Percentiles rank a stretch among this genome's conserved stretches.
Evolutionary conservation across 2,797 vertebrate species (phyloP).

Genomic region (Gambusia yucatana): DNA sequence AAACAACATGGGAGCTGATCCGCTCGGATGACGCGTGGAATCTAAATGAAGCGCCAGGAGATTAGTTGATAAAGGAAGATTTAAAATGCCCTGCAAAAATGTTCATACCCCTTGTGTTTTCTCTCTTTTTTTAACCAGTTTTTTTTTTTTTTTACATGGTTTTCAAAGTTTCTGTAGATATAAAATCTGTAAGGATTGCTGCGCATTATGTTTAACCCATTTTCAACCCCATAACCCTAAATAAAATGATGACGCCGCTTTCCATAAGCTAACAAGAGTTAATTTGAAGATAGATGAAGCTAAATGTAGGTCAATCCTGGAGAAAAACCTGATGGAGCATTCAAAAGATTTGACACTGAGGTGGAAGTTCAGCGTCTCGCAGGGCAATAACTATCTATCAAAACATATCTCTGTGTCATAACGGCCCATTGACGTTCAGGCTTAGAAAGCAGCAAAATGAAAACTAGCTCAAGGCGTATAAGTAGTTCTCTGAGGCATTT

Average conservation of each 20-base stretch:
- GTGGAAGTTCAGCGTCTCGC: not conserved
- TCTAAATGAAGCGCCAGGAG: constrained; percentile 17
- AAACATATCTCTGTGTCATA: not conserved
- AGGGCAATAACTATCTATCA: not conserved
- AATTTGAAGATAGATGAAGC: not conserved
- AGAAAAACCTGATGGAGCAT: not conserved
- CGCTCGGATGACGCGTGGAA: not conserved
- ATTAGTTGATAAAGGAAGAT: not conserved
- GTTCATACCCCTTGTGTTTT: not conserved
- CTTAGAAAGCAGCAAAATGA: not conserved
- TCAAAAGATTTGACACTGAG: not conserved
- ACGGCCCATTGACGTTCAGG: not conserved
- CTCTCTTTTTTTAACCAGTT: not conserved
- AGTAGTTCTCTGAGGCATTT: not conserved
- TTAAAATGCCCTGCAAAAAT: not conserved
- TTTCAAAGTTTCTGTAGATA: not conserved
- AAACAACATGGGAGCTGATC: not conserved
- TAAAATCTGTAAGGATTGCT: not conserved
- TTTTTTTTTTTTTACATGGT: not conserved
- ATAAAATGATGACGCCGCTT: not conserved
- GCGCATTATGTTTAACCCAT: not conserved
- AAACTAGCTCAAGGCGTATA: too few relatives aligned
- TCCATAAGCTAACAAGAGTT: not conserved
- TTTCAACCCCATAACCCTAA: too few relatives aligned
- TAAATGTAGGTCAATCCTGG: not conserved